Base-by-base conservation (phyloP, 2,888 invertebrate species). In the Plemyria rubiginata region DNA sequence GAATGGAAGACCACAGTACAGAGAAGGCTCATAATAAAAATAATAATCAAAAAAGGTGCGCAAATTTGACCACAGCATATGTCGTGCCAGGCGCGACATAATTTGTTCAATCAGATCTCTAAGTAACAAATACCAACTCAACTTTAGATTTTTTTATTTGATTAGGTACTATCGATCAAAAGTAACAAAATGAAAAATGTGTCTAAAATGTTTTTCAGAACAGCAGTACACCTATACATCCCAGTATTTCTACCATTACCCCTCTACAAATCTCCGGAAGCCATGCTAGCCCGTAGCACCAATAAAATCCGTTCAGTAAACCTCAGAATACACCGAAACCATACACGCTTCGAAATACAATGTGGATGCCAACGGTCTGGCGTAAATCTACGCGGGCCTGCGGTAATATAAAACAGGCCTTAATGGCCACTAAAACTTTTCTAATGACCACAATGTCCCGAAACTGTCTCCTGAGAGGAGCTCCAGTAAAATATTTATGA, bases 361-460 rank as follows among this genome's bases (percentile, higher is more conserved):
- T 38, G 56, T 45, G 53, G 61, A 60, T 66, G 61, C 73, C 76
- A 71, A 70, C 66, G 45, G 36, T 16, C 48, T 74, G 67, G 68
- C 78, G 77, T 84, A 84, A 85, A 85, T 81, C 81, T 78, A 70
- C 74, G 70, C 69, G 69, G 53, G 68, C 67, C 78, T 60, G 70
- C 72, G 79, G 84, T 84, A 83, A 82, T 86, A 87, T 86, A 86
- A 85, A 87, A 83, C 84, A 80, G 75, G 70, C 82, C 60, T 79
- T 87, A 87, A 87, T 87, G 81, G 87, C 83, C 83, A 85, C 87
- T 88, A 88, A 87, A 86, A 88, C 87, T 86, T 87, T 85, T 85
- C 83, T 87, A 87, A 87, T 87, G 87, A 86, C 85, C 84, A 70
- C 78, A 71, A 81, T 76, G 86, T 79, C 84, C 86, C 83, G 77